Evolutionary conservation across 2,113 vertebrate genomes (phyloP).

Genomic region (Indicator maculatus): DNA sequence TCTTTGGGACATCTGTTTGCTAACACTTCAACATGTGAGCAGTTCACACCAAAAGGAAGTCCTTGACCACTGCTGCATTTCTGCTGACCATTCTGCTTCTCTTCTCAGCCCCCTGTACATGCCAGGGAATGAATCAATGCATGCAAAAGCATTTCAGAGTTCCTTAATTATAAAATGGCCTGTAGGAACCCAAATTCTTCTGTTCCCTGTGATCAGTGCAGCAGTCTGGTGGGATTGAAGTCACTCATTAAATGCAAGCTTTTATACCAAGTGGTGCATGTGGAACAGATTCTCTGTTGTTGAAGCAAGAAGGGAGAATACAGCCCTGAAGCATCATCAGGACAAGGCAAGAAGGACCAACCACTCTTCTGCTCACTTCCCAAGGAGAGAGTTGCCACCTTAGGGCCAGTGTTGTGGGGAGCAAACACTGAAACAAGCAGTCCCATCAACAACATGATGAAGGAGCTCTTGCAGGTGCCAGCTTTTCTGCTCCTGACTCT

Average conservation of each 20-base stretch:
- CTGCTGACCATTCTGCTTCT: neutral
- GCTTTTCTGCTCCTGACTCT: slow-evolving; percentile 10
- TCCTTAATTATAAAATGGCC: neutral
- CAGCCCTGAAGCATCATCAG: neutral
- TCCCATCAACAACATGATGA: neutral
- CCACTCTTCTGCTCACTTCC: neutral
- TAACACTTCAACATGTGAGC: neutral
- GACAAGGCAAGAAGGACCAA: accelerated
- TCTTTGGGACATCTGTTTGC: neutral
- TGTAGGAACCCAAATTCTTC: neutral
- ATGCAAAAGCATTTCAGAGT: neutral
- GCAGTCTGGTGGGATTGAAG: neutral
- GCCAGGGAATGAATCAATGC: neutral
- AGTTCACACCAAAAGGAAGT: neutral
- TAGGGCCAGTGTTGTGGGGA: neutral
- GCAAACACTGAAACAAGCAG: neutral
- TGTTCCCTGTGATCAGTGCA: neutral
- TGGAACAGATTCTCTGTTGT: neutral
- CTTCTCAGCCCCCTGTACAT: neutral
- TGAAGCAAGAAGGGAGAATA: accelerated
- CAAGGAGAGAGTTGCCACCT: neutral
- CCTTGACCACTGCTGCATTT: neutral
- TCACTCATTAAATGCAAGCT: neutral
- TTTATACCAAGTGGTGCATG: neutral
- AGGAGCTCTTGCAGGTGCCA: slow-evolving; percentile 9